These are phyloP conservation scores for Bostrychus sinensis DNA, from an alignment of 2,113 vertebrate genomes.

Conservation along the genomic window DNA sequence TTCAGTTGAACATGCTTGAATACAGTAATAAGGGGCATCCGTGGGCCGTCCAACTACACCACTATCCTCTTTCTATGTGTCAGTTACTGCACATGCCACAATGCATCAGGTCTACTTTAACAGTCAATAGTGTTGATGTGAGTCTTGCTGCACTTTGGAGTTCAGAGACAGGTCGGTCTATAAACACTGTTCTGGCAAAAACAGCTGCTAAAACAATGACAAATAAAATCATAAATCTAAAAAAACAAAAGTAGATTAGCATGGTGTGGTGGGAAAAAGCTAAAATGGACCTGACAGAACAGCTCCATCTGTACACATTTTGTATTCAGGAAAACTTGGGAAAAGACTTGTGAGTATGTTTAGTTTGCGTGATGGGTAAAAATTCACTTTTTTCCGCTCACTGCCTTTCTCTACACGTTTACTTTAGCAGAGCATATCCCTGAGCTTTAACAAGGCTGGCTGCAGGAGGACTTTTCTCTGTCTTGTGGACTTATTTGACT, in stretches of 20 bases:
- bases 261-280: not conserved
- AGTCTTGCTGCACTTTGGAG: constrained; percentile 11
- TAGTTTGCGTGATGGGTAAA: not conserved
- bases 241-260: not conserved
- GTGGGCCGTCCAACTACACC: constrained; percentile 40
- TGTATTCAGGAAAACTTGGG: not conserved
- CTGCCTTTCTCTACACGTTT: constrained; percentile 27
- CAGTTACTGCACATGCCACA: not conserved
- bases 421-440: constrained; percentile 38
- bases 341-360: not conserved
- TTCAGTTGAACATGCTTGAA: constrained; percentile 54
- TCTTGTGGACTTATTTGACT: constrained; percentile 48
- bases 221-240: not conserved
- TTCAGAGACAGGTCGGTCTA: constrained; percentile 38
- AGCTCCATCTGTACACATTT: not conserved
- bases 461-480: constrained; percentile 27
- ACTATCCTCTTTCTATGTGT: constrained; percentile 27
- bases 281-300: not conserved
- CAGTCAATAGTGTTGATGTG: constrained; percentile 13
- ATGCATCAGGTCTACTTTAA: constrained; percentile 8
- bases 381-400: constrained; percentile 6
- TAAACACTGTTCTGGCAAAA: constrained; percentile 17
- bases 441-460: constrained; percentile 34
- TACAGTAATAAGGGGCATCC: constrained; percentile 55
- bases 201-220: not conserved